Percentiles rank a stretch among this genome's conserved stretches.
Evolutionary conservation across 2,113 vertebrate species (phyloP).

Genomic region (Lethenteron reissneri): DNA sequence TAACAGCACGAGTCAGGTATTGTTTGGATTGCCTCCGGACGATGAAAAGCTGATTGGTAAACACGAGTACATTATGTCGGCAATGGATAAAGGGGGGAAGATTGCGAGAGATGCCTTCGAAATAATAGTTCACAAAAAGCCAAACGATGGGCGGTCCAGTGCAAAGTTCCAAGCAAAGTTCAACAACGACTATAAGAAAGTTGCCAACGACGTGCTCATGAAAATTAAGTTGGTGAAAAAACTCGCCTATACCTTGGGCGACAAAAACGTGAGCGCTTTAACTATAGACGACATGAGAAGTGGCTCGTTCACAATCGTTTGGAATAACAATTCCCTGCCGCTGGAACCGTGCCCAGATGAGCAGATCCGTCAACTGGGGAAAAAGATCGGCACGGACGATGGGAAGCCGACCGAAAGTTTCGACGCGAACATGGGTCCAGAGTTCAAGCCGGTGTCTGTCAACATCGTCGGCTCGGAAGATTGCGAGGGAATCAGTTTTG

Average conservation of each 20-base stretch:
- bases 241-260: constrained; percentile 53
- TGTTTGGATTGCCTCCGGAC: constrained; percentile 49
- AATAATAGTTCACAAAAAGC: constrained; percentile 55
- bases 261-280: constrained; percentile 68
- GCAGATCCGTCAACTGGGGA: constrained; percentile 44
- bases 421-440: constrained; percentile 47
- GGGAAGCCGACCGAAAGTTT: constrained; percentile 40
- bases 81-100: constrained; percentile 62
- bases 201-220: constrained; percentile 48
- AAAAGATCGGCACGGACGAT: constrained; percentile 38
- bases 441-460: constrained; percentile 54
- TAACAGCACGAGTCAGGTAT: constrained; percentile 76
- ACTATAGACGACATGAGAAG: constrained; percentile 47
- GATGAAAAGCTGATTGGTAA: constrained; percentile 44
- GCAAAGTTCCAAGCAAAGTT: constrained; percentile 58
- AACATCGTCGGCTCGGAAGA: constrained; percentile 41
- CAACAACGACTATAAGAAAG: constrained; percentile 36
- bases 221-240: constrained; percentile 74
- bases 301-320: constrained; percentile 69
- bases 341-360: constrained; percentile 57
- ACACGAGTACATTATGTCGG: constrained; percentile 75
- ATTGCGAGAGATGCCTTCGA: constrained; percentile 69
- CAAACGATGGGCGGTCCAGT: constrained; percentile 37
- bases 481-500: constrained; percentile 47
- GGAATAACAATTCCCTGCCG: constrained; percentile 71